phyloP scores from a whole-genome alignment of 2,797 vertebrate species.

The Sardinella longiceps region DNA sequence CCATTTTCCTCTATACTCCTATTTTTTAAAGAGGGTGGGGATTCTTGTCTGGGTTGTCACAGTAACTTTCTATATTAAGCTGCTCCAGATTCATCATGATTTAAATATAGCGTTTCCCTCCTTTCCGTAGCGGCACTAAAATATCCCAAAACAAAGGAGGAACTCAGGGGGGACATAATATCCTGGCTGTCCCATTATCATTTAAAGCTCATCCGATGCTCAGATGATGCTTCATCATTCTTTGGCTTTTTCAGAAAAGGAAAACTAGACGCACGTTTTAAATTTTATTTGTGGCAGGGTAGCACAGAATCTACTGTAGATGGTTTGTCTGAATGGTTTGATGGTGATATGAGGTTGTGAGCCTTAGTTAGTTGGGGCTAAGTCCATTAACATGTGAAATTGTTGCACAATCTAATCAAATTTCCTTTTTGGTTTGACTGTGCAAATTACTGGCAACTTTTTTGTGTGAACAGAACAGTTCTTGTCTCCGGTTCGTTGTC shows the following conservation, averaged over 20 bases:
- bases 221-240: background rate
- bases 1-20: background rate
- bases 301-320: too few species aligned
- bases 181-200: background rate
- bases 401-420: too few species aligned
- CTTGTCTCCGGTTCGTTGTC: too few species aligned
- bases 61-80: background rate
- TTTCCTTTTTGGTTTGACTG: background rate
- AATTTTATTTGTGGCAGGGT: too few species aligned
- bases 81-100: background rate
- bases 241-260: background rate
- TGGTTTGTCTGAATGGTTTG: too few species aligned
- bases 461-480: background rate
- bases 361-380: too few species aligned
- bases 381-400: too few species aligned
- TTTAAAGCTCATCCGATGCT: background rate
- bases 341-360: too few species aligned
- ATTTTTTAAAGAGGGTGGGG: background rate
- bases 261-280: background rate
- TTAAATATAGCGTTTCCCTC: background rate
- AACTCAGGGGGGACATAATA: background rate
- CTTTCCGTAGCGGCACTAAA: background rate
- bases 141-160: conserved; percentile 13
- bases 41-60: conserved; percentile 24
- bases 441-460: background rate